Conservation (phyloP, 1,140 invertebrate species). For the Apolygus lucorum region DNA sequence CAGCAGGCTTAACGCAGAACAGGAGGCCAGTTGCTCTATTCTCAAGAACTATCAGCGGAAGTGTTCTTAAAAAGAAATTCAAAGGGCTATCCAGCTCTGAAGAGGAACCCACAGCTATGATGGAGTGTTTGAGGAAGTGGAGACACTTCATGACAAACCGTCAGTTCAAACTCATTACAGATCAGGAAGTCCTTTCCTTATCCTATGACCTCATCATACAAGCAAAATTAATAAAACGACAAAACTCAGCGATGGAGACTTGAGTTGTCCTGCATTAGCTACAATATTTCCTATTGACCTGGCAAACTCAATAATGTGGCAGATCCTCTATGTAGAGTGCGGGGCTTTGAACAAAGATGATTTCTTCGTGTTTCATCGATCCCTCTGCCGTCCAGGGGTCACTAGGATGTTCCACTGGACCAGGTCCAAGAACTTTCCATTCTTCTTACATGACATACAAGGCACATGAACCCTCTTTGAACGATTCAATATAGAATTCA, state of each 20-base stretch:
- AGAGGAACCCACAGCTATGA: background rate
- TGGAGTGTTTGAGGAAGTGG: background rate
- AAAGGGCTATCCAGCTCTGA: background rate
- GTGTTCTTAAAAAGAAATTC: too few species aligned
- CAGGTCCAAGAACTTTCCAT: too few species aligned
- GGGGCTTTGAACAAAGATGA: slow-evolving; percentile 10
- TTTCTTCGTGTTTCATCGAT: slow-evolving; percentile 25
- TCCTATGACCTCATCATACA: background rate
- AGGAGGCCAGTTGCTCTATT: background rate
- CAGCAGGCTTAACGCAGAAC: background rate
- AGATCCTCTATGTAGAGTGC: slow-evolving; percentile 13
- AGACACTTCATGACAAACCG: background rate
- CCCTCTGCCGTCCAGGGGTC: slow-evolving; percentile 33
- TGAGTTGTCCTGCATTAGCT: slow-evolving; percentile 12
- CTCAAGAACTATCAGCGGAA: background rate
- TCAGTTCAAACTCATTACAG: background rate
- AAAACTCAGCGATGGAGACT: too few species aligned
- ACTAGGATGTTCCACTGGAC: slow-evolving; percentile 32
- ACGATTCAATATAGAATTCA: slow-evolving; percentile 34
- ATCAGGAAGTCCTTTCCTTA: too few species aligned
- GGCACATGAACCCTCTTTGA: slow-evolving; percentile 30
- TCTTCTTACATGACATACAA: slow-evolving; percentile 31
- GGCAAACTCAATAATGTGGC: slow-evolving; percentile 9
- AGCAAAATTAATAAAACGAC: slow-evolving; percentile 24
- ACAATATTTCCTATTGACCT: slow-evolving; percentile 20